Evolutionary conservation across 2,797 vertebrate species (phyloP).

Genomic region (Oreortyx pictus): DNA sequence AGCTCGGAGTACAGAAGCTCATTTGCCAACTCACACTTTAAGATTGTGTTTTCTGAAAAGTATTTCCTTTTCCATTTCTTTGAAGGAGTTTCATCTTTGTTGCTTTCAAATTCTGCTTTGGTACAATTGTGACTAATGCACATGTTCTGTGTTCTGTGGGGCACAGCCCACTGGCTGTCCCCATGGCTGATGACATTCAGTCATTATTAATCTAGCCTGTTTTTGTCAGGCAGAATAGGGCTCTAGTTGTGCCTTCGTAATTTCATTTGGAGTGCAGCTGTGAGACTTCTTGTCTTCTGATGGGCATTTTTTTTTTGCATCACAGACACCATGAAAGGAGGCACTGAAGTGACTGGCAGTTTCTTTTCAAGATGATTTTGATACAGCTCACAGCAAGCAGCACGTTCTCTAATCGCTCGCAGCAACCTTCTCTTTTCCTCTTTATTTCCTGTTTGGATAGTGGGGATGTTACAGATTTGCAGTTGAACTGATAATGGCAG

Average conservation of each 20-base stretch:
- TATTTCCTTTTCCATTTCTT: background rate
- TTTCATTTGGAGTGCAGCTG: slow-evolving; percentile 18
- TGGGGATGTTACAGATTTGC: background rate
- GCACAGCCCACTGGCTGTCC: background rate
- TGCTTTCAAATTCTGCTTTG: background rate
- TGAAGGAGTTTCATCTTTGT: background rate
- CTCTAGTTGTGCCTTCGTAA: background rate
- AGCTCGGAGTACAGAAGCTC: background rate
- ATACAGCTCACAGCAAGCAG: background rate
- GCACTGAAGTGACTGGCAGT: background rate
- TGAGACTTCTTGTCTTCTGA: background rate
- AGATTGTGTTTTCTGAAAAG: background rate
- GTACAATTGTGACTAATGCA: background rate
- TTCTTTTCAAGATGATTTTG: slow-evolving; percentile 12
- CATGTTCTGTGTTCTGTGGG: background rate
- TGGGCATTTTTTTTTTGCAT: slow-evolving; percentile 13
- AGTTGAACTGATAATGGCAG: background rate
- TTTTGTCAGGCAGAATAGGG: background rate
- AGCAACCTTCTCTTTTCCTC: background rate
- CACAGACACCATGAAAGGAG: background rate
- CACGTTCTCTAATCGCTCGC: background rate
- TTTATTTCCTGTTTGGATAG: background rate
- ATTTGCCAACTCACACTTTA: background rate
- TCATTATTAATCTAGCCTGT: background rate
- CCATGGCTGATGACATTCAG: background rate